These are phyloP conservation scores for Ictalurus furcatus DNA, from an alignment of 2,113 vertebrate species.

Conservation along the genomic window DNA sequence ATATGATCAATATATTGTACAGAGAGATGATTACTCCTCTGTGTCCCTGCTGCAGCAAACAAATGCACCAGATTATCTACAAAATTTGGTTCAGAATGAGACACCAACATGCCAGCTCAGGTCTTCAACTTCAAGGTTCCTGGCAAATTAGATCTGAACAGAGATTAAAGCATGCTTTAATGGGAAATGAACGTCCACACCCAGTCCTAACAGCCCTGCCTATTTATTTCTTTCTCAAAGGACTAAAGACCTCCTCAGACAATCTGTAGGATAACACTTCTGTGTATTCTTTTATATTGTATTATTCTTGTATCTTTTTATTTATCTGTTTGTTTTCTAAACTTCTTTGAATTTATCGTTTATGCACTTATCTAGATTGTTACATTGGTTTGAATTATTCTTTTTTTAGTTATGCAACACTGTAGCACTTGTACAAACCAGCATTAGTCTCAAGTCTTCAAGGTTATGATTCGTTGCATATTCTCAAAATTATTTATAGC, in stretches of 20 bases:
- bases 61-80: background rate
- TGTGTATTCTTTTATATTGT: background rate
- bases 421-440: background rate
- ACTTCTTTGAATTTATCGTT: background rate
- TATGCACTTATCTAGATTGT: background rate
- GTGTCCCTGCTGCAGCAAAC: background rate
- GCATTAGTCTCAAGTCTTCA: background rate
- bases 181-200: background rate
- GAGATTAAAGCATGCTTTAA: background rate
- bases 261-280: background rate
- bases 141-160: conserved; percentile 1
- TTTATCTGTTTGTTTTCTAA: background rate
- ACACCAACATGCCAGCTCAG: background rate
- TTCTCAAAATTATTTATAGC: background rate
- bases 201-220: background rate
- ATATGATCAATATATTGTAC: no score
- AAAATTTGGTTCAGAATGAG: background rate
- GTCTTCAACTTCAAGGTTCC: background rate
- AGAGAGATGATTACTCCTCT: background rate
- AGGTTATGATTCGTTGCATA: background rate
- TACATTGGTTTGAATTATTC: background rate
- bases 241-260: background rate
- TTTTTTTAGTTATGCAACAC: background rate
- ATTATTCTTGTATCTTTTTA: background rate
- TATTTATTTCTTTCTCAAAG: background rate